Conservation (phyloP, 1,140 invertebrate species). For the Drosophila tsacasi region DNA sequence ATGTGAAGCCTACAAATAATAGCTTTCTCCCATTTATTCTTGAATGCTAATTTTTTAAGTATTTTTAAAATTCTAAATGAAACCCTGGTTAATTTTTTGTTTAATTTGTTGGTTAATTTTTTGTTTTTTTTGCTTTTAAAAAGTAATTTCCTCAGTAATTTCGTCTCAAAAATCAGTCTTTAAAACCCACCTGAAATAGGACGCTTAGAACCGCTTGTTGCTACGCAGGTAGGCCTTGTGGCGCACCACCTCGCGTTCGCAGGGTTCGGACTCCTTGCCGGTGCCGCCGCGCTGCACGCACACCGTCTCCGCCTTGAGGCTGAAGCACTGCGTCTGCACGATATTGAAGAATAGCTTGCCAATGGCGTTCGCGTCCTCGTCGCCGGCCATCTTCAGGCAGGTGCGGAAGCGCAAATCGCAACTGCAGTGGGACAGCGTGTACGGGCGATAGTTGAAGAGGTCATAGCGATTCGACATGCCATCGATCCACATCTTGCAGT, state of each 20-base stretch:
- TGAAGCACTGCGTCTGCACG: slow-evolving; percentile 96
- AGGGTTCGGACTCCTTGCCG: slow-evolving; percentile 91
- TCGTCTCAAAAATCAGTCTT: not conserved
- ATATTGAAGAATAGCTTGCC: slow-evolving; percentile 97
- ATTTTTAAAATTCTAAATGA: not conserved
- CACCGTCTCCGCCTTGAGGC: slow-evolving; percentile 91
- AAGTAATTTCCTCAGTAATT: not conserved
- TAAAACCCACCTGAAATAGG: slow-evolving; percentile 5
- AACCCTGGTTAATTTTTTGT: too few relatives aligned
- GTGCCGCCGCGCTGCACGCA: slow-evolving; percentile 90
- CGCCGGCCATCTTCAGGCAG: slow-evolving; percentile 94
- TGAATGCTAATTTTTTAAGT: not conserved
- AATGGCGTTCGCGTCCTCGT: slow-evolving; percentile 94
- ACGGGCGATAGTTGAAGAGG: slow-evolving; percentile 92
- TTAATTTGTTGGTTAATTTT: too few relatives aligned
- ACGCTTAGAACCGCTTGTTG: slow-evolving; percentile 88
- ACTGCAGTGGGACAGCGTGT: slow-evolving; percentile 93
- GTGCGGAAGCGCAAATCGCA: slow-evolving; percentile 96
- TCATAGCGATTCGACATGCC: slow-evolving; percentile 89
- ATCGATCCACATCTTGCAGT: slow-evolving; percentile 89
- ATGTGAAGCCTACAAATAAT: too few relatives aligned
- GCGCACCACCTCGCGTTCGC: slow-evolving; percentile 88
- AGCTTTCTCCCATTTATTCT: too few relatives aligned
- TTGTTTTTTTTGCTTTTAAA: too few relatives aligned
- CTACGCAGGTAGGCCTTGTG: slow-evolving; percentile 92